Evolutionary conservation across 1,140 invertebrate species (phyloP), one percentile per base, ranked within the genome.

Genomic region (Drosophila nikananu): DNA sequence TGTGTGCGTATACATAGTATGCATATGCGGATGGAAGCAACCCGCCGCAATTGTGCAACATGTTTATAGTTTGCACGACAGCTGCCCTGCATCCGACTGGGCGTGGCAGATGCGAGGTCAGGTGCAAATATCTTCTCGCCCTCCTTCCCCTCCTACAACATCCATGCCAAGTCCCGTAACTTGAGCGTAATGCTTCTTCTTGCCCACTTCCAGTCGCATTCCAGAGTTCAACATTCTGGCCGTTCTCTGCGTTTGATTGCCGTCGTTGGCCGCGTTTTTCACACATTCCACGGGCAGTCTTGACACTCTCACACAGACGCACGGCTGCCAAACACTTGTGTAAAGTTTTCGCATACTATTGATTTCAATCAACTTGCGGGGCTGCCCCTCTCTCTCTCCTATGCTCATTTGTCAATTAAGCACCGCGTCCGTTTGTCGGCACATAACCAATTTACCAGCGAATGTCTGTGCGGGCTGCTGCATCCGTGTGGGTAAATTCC

Each of bases 221-320:
- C 84, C 86, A 90, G 79, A 90, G 89, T 91, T 90, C 67, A 77
- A 82, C 81, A 76, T 86, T 78, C 75, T 78, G 67, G 64, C 73
- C 49, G 41, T 54, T 76, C 65, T 60, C 71, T 67, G 62, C 67
- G 58, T 90, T 84, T 81, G 81, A 73, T 77, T 75, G 66, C 78
- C 78, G 78, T 90, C 84, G 84, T 86, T 89, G 84, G 86, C 86
- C 86, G 86, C 86, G 86, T 90, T 89, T 91, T 89, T 89, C 70
- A 86, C 82, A 89, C 86, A 89, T 89, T 89, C 84, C 84, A 73
- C 78, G 62, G 74, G 70, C 70, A 68, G 81, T 77, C 74, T 46
- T 49, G 61, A 62, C 68, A 75, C 66, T 62, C 66, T 62, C 44
- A 60, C 60, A 73, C 52, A 49, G 19, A 61, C 42, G 70, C 44